Base-by-base conservation (phyloP, 2,888 invertebrate genomes). In the Anthophora plumipes region DNA sequence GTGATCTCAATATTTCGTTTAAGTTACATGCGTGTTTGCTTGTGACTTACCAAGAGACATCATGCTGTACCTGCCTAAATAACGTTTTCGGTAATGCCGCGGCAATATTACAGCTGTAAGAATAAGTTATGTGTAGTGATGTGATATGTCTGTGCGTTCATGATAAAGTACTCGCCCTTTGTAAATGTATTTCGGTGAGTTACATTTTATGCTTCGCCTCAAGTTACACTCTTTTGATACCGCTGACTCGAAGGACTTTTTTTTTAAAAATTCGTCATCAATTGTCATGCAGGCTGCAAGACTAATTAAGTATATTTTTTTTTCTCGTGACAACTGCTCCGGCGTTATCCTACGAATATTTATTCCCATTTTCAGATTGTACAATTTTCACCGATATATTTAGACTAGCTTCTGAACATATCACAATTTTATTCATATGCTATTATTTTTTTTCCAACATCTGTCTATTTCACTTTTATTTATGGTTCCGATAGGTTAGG, bases 111-210 rank as follows among this genome's bases (percentile, higher is more conserved):
- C 59, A 55, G 72, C 72, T 75, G 70, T 72, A 80, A 76, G 7
- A 46, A 72, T 68, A 74, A 85, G 68, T 81, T 82, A 86, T 80
- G 86, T 83, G 84, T 79, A 73, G 84, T 84, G 80, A 81, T 86
- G 89, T 87, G 89, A 89, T 89, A 86, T 89, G 79, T 85, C 81
- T 57, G 79, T 88, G 86, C 88, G 90, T 91, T 90, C 90, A 92
- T 92, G 91, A 92, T 91, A 92, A 90, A 88, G 86, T 88, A 88
- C 83, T 88, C 86, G 87, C 86, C 81, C 84, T 81, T 91, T 91
- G 91, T 92, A 91, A 89, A 93, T 92, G 92, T 89, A 92, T 91
- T 86, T 92, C 91, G 93, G 93, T 93, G 87, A 93, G 92, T 91
- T 61, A 76, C 54, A 64, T 76, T n/a, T 72, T 67, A 52, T 43